Evolutionary conservation across 2,113 vertebrate genomes (phyloP).

Genomic region (Arizona elegans): DNA sequence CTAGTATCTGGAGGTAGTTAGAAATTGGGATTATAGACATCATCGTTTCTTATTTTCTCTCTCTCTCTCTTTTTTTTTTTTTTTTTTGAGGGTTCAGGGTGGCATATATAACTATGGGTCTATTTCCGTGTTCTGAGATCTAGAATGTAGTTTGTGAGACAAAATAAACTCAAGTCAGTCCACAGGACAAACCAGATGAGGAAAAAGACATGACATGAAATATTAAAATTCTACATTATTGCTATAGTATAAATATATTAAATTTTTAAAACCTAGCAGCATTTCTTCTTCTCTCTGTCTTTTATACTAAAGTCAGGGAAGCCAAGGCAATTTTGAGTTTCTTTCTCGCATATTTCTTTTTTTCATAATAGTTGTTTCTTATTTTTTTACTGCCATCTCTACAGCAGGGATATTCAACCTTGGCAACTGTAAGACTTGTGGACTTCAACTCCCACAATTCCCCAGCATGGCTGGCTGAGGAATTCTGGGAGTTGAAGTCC

Average conservation of each 20-base stretch:
- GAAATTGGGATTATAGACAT: background rate
- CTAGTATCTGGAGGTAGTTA: background rate
- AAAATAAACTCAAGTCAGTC: background rate
- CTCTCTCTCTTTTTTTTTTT: background rate
- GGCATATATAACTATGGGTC: background rate
- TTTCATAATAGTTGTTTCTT: background rate
- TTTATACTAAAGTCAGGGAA: background rate
- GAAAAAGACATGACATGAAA: background rate
- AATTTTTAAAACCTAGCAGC: background rate
- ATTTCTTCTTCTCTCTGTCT: background rate
- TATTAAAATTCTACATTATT: background rate
- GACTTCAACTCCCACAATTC: background rate
- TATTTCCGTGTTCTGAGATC: background rate
- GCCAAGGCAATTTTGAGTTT: background rate
- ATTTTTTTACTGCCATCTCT: background rate
- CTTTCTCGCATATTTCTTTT: background rate
- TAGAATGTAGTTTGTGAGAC: background rate
- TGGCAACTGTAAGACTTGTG: background rate
- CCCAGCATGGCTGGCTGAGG: background rate
- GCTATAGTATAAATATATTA: too few species aligned
- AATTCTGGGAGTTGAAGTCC: background rate
- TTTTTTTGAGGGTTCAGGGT: background rate
- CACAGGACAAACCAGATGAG: background rate
- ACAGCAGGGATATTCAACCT: background rate
- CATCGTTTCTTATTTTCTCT: background rate